Evolutionary conservation across 2,888 invertebrate species (phyloP).

Genomic region (Cylindroiulus punctatus): DNA sequence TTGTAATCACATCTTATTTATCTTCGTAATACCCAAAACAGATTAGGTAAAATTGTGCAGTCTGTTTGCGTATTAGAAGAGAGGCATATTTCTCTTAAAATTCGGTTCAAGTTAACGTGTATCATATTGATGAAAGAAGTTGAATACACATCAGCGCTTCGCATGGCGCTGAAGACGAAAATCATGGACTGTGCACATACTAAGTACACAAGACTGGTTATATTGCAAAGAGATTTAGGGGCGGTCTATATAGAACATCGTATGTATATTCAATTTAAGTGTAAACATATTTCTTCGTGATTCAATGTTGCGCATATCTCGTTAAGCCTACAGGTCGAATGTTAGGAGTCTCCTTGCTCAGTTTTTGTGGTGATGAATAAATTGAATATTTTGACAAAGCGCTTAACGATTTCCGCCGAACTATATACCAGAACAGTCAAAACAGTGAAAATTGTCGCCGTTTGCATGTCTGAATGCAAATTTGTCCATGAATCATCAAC

Average conservation of each 20-base stretch:
- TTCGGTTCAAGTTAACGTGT: not conserved
- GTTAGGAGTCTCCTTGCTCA: not conserved
- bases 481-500: not conserved
- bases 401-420: not conserved
- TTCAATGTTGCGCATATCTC: not conserved
- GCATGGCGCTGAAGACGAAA: not conserved
- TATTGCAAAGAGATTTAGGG: not conserved
- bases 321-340: not conserved
- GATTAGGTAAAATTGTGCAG: no score
- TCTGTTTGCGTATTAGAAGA: not conserved
- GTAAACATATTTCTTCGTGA: not conserved
- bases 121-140: not conserved
- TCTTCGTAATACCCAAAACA: no score
- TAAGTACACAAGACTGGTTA: not conserved
- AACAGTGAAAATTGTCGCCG: not conserved
- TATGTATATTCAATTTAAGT: not conserved
- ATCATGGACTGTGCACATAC: not conserved
- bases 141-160: not conserved
- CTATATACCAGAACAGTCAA: not conserved
- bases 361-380: not conserved
- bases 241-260: not conserved
- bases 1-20: no score
- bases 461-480: slow-evolving; percentile 18
- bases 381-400: not conserved
- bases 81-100: not conserved